A percentile compares a stretch with the other conserved stretches of the same genome.
Conservation (phyloP, 2,797 vertebrate genomes). For the Siniperca scherzeri region DNA sequence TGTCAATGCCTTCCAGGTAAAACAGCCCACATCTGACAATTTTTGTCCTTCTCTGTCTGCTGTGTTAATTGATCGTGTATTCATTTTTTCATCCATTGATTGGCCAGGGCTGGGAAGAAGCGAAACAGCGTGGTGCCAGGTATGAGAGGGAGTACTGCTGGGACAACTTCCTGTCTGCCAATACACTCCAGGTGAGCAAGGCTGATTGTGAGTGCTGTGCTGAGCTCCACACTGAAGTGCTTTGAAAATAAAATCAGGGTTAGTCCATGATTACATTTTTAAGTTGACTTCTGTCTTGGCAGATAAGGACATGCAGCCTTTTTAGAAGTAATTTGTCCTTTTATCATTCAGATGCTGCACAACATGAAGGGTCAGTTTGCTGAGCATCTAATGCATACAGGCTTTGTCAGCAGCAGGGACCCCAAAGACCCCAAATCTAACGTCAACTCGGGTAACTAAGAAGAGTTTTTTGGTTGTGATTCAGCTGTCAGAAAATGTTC, state of each 20-base stretch:
- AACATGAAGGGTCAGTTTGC: slow-evolving; percentile 99
- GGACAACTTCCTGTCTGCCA: slow-evolving; percentile 97
- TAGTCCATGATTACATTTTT: neutral
- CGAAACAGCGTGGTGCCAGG: slow-evolving; percentile 88
- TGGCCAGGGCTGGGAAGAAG: slow-evolving; percentile 94
- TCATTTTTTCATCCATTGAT: slow-evolving; percentile 27
- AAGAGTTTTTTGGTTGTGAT: neutral
- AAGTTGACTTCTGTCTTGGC: neutral
- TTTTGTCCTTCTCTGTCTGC: neutral
- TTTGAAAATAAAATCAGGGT: slow-evolving; percentile 2
- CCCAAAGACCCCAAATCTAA: slow-evolving; percentile 94
- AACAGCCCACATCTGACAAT: neutral
- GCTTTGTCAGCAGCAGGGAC: slow-evolving; percentile 93
- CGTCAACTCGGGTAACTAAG: slow-evolving; percentile 91
- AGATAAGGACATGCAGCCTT: neutral
- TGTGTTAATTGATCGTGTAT: slow-evolving; percentile 5
- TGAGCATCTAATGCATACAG: slow-evolving; percentile 93
- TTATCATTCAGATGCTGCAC: slow-evolving; percentile 92
- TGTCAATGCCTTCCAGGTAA: slow-evolving; percentile 94
- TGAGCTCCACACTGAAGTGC: neutral
- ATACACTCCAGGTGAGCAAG: slow-evolving; percentile 92
- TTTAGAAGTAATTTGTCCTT: slow-evolving; percentile 6
- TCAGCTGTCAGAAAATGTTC: neutral
- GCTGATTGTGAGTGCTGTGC: neutral
- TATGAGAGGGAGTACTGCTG: slow-evolving; percentile 95